phyloP scores from a whole-genome alignment of 1,140 invertebrate species.

The Nasonia giraulti region DNA sequence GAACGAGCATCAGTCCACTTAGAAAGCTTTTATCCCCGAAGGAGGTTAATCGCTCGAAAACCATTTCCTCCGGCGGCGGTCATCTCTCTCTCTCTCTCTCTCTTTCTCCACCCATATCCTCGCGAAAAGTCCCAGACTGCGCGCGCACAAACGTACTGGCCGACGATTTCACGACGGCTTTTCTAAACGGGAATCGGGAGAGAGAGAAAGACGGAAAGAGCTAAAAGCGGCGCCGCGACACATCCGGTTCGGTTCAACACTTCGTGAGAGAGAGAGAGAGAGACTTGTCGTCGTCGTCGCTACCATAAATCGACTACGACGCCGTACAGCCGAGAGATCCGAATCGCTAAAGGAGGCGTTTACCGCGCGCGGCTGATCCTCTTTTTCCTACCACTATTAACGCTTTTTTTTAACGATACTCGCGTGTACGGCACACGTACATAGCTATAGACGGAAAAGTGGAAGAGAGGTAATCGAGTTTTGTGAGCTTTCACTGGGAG shows the following conservation, averaged over 20 bases:
- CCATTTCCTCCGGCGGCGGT: slow-evolving; percentile 14
- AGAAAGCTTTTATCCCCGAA: slow-evolving; percentile 30
- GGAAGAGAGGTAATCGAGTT: slow-evolving; percentile 4
- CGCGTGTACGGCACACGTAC: not conserved
- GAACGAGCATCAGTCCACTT: slow-evolving; percentile 8
- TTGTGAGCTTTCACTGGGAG: slow-evolving; percentile 25
- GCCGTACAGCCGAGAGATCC: not conserved
- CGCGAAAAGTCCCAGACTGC: not conserved
- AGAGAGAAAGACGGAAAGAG: not conserved
- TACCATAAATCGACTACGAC: slow-evolving; percentile 36
- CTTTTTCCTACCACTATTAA: slow-evolving; percentile 9
- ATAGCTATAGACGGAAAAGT: slow-evolving; percentile 1
- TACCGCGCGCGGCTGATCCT: not conserved
- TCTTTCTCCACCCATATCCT: not conserved
- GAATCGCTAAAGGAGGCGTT: slow-evolving; percentile 8
- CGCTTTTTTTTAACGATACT: not conserved
- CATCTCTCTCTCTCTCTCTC: not conserved
- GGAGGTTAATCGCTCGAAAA: slow-evolving; percentile 37
- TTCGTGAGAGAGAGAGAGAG: not conserved
- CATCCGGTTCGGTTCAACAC: slow-evolving; percentile 28
- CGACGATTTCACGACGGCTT: slow-evolving; percentile 33
- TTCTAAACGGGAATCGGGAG: slow-evolving; percentile 40
- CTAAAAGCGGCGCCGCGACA: slow-evolving; percentile 16
- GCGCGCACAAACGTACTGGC: not conserved
- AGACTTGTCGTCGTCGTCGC: not conserved